Evolutionary conservation across 2,113 vertebrate species (phyloP).

Genomic region (Neolamprologus falcicula): DNA sequence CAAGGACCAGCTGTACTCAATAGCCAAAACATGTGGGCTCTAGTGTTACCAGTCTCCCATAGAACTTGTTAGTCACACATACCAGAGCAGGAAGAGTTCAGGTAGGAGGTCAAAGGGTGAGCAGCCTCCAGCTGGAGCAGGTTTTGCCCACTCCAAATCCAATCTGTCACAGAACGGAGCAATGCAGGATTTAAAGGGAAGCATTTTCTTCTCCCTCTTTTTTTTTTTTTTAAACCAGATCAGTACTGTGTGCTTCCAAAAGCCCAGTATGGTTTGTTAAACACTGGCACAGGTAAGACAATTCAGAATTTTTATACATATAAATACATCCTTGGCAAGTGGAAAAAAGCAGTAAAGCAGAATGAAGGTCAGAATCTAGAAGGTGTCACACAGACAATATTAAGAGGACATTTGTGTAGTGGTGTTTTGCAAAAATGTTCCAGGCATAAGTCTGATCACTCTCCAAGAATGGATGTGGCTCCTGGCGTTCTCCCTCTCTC

Average conservation of each 20-base stretch:
- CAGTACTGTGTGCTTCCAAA: slow-evolving; percentile 33
- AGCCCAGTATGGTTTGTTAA: slow-evolving; percentile 21
- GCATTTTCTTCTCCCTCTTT: slow-evolving; percentile 10
- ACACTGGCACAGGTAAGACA: not conserved
- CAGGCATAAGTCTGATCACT: slow-evolving; percentile 38
- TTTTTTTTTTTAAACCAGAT: not conserved
- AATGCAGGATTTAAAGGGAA: slow-evolving; percentile 34
- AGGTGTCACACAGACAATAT: not conserved
- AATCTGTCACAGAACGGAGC: slow-evolving; percentile 46
- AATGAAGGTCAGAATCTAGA: not conserved
- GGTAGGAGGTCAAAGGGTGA: slow-evolving; percentile 47
- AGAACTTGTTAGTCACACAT: slow-evolving; percentile 66
- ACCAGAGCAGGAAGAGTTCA: slow-evolving; percentile 47
- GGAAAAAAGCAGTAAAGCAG: not conserved
- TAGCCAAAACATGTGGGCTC: slow-evolving; percentile 46
- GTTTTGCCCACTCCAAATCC: slow-evolving; percentile 27
- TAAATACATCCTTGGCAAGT: not conserved
- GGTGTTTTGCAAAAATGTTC: slow-evolving; percentile 40
- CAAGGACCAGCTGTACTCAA: slow-evolving; percentile 25
- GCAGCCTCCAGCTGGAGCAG: slow-evolving; percentile 53
- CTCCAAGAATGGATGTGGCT: slow-evolving; percentile 44
- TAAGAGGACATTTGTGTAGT: slow-evolving; percentile 25
- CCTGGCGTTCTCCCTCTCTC: slow-evolving; percentile 19
- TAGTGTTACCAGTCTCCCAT: slow-evolving; percentile 39
- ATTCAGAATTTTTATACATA: slow-evolving; percentile 20